Percentiles rank a stretch among this genome's conserved stretches.
Conservation (phyloP, 2,888 invertebrate genomes). For the Hirudinaria manillensis region DNA sequence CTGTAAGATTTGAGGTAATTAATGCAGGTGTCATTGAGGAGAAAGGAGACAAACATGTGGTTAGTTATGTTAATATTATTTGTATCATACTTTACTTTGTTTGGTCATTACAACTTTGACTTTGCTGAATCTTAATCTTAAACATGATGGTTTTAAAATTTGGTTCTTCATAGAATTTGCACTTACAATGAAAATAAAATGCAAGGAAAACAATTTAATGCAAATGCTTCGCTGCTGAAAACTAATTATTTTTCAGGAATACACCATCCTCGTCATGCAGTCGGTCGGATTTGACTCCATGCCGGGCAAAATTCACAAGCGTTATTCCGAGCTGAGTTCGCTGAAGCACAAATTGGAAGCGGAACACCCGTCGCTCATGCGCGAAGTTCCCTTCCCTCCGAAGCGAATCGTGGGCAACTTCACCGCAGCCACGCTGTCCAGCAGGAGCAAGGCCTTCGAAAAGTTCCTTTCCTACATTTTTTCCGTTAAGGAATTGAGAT, state of each 20-base stretch:
- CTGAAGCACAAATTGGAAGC: not conserved
- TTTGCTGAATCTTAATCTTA: too few species aligned
- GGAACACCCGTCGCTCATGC: not conserved
- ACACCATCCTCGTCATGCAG: conserved; percentile 5
- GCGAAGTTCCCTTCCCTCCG: not conserved
- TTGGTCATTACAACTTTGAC: too few species aligned
- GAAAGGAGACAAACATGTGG: conserved; percentile 14
- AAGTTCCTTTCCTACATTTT: conserved; percentile 11
- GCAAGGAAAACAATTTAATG: conserved; percentile 1
- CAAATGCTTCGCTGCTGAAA: not conserved
- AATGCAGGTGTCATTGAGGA: conserved; percentile 7
- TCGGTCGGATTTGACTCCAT: conserved; percentile 18
- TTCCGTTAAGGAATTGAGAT: conserved; percentile 8
- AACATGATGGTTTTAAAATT: not conserved
- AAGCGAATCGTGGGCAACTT: conserved; percentile 14
- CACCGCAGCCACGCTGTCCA: not conserved
- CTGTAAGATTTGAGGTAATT: conserved; percentile 20
- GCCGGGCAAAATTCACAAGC: conserved; percentile 13
- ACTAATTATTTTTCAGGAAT: conserved; percentile 1
- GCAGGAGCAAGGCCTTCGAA: conserved; percentile 11
- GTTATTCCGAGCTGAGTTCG: conserved; percentile 10
- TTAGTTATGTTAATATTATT: conserved; percentile 1
- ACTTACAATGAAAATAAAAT: not conserved
- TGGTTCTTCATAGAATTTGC: not conserved
- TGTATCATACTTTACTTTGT: too few species aligned